phyloP scores from a whole-genome alignment of 2,113 vertebrate genomes.

The Tichodroma muraria region DNA sequence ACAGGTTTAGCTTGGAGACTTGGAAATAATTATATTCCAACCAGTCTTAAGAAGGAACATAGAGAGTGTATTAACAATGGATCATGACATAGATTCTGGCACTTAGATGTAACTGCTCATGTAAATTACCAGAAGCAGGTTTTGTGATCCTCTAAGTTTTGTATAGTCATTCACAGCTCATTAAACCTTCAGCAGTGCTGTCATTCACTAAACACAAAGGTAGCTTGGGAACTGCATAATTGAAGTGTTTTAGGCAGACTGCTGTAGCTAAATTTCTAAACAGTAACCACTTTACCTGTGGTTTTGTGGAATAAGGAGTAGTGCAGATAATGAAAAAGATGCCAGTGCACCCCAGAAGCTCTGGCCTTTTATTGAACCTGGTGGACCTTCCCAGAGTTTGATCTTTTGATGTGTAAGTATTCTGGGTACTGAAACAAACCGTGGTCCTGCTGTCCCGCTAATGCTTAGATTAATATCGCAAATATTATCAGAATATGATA shows the following conservation, averaged over 20 bases:
- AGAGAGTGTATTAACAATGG: conserved; percentile 8
- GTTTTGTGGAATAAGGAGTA: neutral
- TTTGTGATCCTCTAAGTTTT: conserved; percentile 35
- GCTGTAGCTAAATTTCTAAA: conserved; percentile 14
- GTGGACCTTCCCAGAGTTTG: neutral
- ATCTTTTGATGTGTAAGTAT: neutral
- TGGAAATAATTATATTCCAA: conserved; percentile 19
- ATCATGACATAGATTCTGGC: conserved; percentile 22
- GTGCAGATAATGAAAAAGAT: neutral
- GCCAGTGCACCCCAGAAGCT: neutral
- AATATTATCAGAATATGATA: neutral
- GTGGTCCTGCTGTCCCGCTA: too few species aligned
- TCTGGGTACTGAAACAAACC: neutral
- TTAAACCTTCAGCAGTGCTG: conserved; percentile 40
- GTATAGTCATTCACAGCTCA: conserved; percentile 45
- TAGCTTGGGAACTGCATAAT: conserved; percentile 30
- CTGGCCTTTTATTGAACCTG: neutral
- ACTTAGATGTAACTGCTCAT: conserved; percentile 29
- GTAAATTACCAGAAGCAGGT: conserved; percentile 40
- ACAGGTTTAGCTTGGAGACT: conserved; percentile 21
- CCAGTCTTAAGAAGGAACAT: neutral
- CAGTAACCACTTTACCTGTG: neutral
- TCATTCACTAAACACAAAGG: conserved; percentile 23
- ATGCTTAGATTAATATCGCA: neutral
- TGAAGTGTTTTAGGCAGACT: conserved; percentile 10